Conservation (phyloP, 2,888 invertebrate genomes). For the Ennomos quercinarius region DNA sequence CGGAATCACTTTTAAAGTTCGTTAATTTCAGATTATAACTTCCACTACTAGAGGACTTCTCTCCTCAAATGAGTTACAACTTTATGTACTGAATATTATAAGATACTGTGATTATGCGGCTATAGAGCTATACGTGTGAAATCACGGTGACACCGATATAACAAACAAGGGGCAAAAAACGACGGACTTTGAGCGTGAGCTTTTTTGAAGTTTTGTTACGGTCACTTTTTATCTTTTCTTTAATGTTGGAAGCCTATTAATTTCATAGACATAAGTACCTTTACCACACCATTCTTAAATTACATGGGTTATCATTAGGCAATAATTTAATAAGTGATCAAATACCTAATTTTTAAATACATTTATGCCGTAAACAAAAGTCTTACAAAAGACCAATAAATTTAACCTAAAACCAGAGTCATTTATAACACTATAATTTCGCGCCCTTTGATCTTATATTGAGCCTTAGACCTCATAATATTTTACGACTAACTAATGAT, state of each 20-base stretch:
- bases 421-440: slow-evolving; percentile 13
- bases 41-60: too few species aligned
- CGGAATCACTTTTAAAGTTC: too few species aligned
- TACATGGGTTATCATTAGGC: too few species aligned
- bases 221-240: slow-evolving; percentile 27
- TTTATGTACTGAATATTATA: slow-evolving; percentile 41
- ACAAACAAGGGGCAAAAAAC: slow-evolving; percentile 54
- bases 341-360: slow-evolving; percentile 15
- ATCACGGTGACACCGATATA: slow-evolving; percentile 68
- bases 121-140: slow-evolving; percentile 66
- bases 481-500: slow-evolving; percentile 25
- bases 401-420: slow-evolving; percentile 9
- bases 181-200: slow-evolving; percentile 21
- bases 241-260: slow-evolving; percentile 20
- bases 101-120: slow-evolving; percentile 23
- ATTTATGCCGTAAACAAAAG: slow-evolving; percentile 11
- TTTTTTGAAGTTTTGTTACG: slow-evolving; percentile 24
- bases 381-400: slow-evolving; percentile 23
- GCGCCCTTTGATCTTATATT: slow-evolving; percentile 20
- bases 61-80: not conserved
- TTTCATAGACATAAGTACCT: not conserved
- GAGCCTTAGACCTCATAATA: slow-evolving; percentile 21
- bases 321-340: not conserved
- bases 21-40: too few species aligned
- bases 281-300: too few species aligned